Base-by-base conservation (phyloP, 2,888 invertebrate species). In the Sarcophaga rosellei region DNA sequence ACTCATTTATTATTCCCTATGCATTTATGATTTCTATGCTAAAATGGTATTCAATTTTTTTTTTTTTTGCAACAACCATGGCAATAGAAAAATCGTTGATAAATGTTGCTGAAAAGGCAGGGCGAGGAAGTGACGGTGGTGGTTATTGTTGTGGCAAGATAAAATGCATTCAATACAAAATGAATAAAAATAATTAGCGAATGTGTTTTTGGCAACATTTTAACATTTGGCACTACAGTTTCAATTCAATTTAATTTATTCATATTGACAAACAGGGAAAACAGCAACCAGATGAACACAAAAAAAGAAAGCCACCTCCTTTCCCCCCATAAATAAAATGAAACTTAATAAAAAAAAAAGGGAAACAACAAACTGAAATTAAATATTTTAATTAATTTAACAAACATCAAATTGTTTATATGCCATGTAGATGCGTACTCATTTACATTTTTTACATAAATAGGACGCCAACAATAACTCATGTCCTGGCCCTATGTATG, bases 131-230 rank as follows among this genome's bases (percentile, higher is more conserved):
- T 4, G 15, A 15, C 11, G 15, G 12, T 15, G 47, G 17, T 17
- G 17, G 5, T 12, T 53, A 3, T 10, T 17, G 12, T 4, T 53
- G 53, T 15, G 53, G 17, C 12, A 15, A 53, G 12, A 53, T 4
- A 53, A 53, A 17, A 35, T 2, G 35, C 35, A 35, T 35, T 53
- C 12, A 15, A 53, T 17, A 53, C 17, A 53, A 15, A 53, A 15
- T 15, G 53, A 53, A 53, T 15, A 15, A 65, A 59, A 69, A 79
- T 70, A 70, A 84, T 75, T 75, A 79, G 35, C 69, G 63, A 69
- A 59, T 79, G 59, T 79, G 59, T 75, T 79, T 77, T 84, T 84
- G 75, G 84, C 84, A 84, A 75, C 74, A 75, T 65, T 79, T 75
- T 74, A 68, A 65, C 74, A 61, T 78, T 45, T 63, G 73, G 65